phyloP scores from a whole-genome alignment of 1,140 invertebrate species.

The Pectinophora gossypiella region DNA sequence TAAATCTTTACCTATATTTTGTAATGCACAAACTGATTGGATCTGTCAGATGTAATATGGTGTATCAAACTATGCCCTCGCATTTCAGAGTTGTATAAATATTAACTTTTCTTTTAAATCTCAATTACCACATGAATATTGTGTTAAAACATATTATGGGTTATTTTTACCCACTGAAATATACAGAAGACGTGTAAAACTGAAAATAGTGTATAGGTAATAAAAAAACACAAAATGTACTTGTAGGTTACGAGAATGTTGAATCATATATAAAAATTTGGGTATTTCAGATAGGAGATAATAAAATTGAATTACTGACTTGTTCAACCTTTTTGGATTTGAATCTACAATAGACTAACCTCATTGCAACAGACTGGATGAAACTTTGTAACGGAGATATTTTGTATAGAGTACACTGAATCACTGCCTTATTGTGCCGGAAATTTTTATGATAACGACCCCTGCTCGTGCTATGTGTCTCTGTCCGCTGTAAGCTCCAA shows the following conservation, averaged over 20 bases:
- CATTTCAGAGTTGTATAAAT: slow-evolving; percentile 66
- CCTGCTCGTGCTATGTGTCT: slow-evolving; percentile 6
- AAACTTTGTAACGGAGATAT: slow-evolving; percentile 69
- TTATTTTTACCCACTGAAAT: slow-evolving; percentile 68
- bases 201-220: slow-evolving; percentile 69
- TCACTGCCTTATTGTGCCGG: slow-evolving; percentile 74
- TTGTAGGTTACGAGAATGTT: slow-evolving; percentile 73
- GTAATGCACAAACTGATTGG: slow-evolving; percentile 50
- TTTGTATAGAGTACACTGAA: slow-evolving; percentile 72
- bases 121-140: slow-evolving; percentile 30
- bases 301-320: slow-evolving; percentile 61
- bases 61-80: slow-evolving; percentile 44
- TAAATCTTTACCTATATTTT: no score
- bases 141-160: slow-evolving; percentile 42
- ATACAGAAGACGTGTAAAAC: slow-evolving; percentile 67
- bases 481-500: background rate
- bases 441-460: slow-evolving; percentile 40
- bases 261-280: slow-evolving; percentile 63
- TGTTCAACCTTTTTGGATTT: slow-evolving; percentile 73
- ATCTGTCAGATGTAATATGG: background rate
- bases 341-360: slow-evolving; percentile 73
- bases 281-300: slow-evolving; percentile 70
- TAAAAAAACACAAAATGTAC: slow-evolving; percentile 68
- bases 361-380: slow-evolving; percentile 71
- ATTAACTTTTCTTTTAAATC: slow-evolving; percentile 47